A percentile compares a stretch with the other conserved stretches of the same genome.
Conservation (phyloP, 2,888 invertebrate species). For the Acanthosepion pharaonis region DNA sequence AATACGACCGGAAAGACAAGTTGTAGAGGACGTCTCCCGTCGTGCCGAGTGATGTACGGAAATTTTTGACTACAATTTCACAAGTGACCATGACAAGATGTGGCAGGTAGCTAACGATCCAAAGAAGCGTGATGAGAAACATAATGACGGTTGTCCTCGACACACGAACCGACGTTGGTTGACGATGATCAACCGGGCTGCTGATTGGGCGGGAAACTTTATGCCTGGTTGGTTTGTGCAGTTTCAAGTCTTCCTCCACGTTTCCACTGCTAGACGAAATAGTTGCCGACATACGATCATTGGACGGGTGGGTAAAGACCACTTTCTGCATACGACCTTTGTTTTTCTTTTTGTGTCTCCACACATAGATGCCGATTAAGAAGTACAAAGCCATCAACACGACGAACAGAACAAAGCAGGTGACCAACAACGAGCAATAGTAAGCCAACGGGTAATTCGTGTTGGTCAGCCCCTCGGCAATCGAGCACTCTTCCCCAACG, state of each 20-base stretch:
- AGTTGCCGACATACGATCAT: constrained; percentile 37
- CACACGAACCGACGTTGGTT: constrained; percentile 38
- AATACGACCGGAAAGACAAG: constrained; percentile 33
- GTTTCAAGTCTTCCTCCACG: constrained; percentile 35
- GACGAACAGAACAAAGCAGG: constrained; percentile 39
- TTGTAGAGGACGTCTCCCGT: constrained; percentile 45
- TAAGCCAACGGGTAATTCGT: constrained; percentile 38
- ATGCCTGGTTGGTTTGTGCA: background rate
- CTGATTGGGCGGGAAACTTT: background rate
- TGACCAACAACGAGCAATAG: constrained; percentile 41
- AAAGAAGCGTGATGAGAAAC: constrained; percentile 45
- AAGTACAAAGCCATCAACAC: constrained; percentile 41
- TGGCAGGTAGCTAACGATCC: constrained; percentile 46
- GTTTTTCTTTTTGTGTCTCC: constrained; percentile 41
- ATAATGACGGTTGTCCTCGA: constrained; percentile 46
- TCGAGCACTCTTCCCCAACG: constrained; percentile 45
- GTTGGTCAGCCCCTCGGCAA: constrained; percentile 8
- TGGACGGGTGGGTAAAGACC: constrained; percentile 25
- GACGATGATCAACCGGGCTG: constrained; percentile 40
- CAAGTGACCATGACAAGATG: constrained; percentile 44
- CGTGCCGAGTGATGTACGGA: constrained; percentile 40
- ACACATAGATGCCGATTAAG: constrained; percentile 35
- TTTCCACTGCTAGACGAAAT: constrained; percentile 40
- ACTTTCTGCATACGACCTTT: constrained; percentile 41
- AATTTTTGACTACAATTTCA: constrained; percentile 38